Conservation (phyloP, 2,113 vertebrate genomes). For the Aleadryas rufinucha region DNA sequence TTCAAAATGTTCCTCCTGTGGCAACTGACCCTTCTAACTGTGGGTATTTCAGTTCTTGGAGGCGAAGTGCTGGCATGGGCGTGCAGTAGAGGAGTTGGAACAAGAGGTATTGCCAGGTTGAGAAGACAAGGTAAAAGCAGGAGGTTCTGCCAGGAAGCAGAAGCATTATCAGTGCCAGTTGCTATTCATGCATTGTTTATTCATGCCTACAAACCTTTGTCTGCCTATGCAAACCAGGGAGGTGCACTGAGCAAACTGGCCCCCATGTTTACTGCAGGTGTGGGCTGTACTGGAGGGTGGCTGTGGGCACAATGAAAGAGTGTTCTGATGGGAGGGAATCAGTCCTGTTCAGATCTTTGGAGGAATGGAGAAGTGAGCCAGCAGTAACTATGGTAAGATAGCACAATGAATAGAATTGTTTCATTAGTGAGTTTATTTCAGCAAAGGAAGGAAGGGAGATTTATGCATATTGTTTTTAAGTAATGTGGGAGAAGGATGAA, state of each 20-base stretch:
- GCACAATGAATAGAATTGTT: neutral
- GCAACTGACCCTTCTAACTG: neutral
- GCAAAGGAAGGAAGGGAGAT: neutral
- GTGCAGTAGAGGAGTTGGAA: neutral
- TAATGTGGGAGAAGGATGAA: neutral
- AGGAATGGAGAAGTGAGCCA: neutral
- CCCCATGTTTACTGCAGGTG: fast-evolving
- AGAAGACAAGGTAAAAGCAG: neutral
- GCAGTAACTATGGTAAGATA: neutral
- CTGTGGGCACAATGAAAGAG: fast-evolving
- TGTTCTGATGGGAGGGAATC: neutral
- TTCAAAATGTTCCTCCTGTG: neutral
- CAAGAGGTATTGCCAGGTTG: neutral
- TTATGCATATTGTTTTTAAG: neutral
- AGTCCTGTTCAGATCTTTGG: neutral
- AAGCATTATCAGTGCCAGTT: neutral
- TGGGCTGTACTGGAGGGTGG: neutral
- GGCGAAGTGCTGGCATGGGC: neutral
- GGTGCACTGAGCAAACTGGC: neutral
- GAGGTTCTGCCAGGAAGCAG: neutral
- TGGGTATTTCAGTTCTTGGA: neutral
- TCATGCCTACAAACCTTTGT: neutral
- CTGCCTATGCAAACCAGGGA: neutral
- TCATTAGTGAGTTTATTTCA: neutral
- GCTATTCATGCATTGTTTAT: neutral